Percentiles rank a stretch among this genome's conserved stretches.
Evolutionary conservation across 2,888 invertebrate genomes (phyloP).

Genomic region (Tupiocoris notatus): DNA sequence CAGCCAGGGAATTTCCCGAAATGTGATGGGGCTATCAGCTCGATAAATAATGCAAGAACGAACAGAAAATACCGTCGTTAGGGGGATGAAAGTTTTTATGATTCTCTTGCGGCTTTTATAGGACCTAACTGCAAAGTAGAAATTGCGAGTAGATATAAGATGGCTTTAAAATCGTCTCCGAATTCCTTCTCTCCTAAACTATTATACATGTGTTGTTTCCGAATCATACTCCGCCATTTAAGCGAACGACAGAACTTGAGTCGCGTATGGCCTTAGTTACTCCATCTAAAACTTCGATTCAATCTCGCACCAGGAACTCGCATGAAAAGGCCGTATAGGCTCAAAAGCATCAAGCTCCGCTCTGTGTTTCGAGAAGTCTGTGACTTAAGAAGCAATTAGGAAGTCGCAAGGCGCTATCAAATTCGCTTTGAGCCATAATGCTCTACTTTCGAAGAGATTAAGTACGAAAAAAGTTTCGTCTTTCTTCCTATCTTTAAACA

Average conservation of each 20-base stretch:
- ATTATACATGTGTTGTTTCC: not conserved
- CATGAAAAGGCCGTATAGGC: not conserved
- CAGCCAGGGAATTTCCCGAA: too few species aligned
- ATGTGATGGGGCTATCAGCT: too few species aligned
- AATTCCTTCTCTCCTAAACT: not conserved
- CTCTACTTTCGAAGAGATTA: conserved; percentile 26
- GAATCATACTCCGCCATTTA: not conserved
- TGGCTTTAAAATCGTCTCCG: too few species aligned
- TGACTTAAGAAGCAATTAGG: conserved; percentile 22
- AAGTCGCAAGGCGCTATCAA: conserved; percentile 25
- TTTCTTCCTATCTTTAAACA: not conserved
- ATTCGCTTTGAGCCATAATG: conserved; percentile 26
- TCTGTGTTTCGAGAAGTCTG: not conserved
- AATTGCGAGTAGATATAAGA: too few species aligned
- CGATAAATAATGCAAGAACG: too few species aligned
- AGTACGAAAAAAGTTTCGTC: not conserved
- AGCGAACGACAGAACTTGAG: not conserved
- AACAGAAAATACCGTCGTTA: too few species aligned
- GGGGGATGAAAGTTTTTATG: too few species aligned
- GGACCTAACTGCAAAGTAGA: too few species aligned
- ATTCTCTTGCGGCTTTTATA: too few species aligned
- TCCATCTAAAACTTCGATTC: not conserved
- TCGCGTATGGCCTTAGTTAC: not conserved
- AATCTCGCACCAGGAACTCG: not conserved
- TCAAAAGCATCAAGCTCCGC: not conserved